These are phyloP conservation scores for Excalfactoria chinensis DNA, from an alignment of 2,113 vertebrate species.

Conservation along the genomic window DNA sequence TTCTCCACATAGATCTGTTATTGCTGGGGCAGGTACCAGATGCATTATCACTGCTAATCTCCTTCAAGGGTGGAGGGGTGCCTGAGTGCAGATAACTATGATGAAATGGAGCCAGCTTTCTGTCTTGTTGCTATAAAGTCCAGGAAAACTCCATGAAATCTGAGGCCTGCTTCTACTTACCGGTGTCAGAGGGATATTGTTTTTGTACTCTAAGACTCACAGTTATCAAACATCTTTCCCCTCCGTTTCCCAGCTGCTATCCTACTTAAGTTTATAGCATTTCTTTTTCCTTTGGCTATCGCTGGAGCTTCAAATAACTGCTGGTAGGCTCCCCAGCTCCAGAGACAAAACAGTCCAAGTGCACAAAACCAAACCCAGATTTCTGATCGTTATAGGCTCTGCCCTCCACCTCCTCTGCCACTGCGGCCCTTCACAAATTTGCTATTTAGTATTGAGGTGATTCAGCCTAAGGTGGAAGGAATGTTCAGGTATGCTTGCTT, in stretches of 20 bases:
- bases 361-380: not conserved
- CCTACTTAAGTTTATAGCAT: not conserved
- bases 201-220: not conserved
- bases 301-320: not conserved
- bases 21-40: slow-evolving; percentile 66
- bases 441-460: not conserved
- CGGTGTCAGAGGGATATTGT: not conserved
- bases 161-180: slow-evolving; percentile 5
- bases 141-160: not conserved
- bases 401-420: not conserved
- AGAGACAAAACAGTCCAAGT: not conserved
- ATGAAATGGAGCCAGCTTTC: slow-evolving; percentile 59
- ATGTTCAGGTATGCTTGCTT: not conserved
- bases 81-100: slow-evolving; percentile 15
- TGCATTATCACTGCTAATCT: slow-evolving; percentile 60
- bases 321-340: not conserved
- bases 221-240: not conserved
- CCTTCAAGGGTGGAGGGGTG: slow-evolving; percentile 47
- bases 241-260: not conserved
- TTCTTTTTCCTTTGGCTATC: not conserved
- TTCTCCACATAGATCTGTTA: slow-evolving; percentile 38
- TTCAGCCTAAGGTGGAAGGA: not conserved
- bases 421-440: not conserved
- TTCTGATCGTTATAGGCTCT: not conserved
- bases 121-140: slow-evolving; percentile 15